Conservation (phyloP, 2,113 vertebrate species). For the Panthera uncia region DNA sequence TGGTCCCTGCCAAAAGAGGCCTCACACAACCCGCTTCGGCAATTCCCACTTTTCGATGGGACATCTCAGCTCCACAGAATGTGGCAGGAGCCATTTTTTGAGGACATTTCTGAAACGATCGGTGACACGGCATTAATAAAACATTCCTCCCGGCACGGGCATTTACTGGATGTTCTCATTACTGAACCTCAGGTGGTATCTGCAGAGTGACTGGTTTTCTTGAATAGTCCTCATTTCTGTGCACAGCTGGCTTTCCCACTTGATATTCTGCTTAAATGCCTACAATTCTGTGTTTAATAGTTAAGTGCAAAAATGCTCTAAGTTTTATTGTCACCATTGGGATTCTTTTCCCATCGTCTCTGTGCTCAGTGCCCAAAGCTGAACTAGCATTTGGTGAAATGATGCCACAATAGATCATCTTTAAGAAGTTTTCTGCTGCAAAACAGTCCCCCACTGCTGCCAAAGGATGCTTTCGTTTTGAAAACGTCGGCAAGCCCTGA, state of each 20-base stretch:
- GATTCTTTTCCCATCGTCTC: neutral
- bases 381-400: neutral
- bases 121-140: conserved; percentile 55
- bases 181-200: conserved; percentile 39
- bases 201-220: conserved; percentile 27
- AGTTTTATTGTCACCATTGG: conserved; percentile 19
- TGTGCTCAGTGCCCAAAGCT: neutral
- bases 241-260: conserved; percentile 42
- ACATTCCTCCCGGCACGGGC: conserved; percentile 34
- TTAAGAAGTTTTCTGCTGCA: neutral
- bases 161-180: conserved; percentile 55
- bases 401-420: neutral
- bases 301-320: neutral
- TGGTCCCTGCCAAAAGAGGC: neutral
- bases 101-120: conserved; percentile 22
- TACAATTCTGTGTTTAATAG: conserved; percentile 20
- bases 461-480: neutral
- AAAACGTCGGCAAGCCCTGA: neutral
- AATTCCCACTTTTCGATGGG: neutral
- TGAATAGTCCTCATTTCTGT: neutral
- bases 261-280: conserved; percentile 55
- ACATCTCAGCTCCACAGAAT: neutral
- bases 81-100: neutral
- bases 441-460: neutral
- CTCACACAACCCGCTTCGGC: rapidly evolving